These are phyloP conservation scores for Drosophila fuyamai DNA, from an alignment of 1,140 invertebrate species.

Conservation along the genomic window DNA sequence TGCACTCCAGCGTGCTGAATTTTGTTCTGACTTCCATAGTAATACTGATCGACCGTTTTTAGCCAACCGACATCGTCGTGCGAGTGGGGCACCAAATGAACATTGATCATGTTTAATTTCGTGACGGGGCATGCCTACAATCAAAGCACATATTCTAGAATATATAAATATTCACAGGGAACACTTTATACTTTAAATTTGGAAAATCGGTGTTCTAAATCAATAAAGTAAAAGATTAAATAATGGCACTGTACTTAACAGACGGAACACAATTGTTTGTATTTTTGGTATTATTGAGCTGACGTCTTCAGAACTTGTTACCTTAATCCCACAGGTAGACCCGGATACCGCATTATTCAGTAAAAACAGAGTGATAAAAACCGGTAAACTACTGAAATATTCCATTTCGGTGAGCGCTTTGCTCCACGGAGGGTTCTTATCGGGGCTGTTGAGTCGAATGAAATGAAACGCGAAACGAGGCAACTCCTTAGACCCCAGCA, in stretches of 20 bases:
- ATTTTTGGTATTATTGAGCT: no score
- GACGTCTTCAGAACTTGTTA: constrained; percentile 10
- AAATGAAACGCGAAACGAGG: constrained; percentile 25
- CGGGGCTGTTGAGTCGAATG: constrained; percentile 10
- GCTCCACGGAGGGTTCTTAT: constrained; percentile 25
- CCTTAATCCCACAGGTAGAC: constrained; percentile 63
- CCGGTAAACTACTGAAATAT: constrained; percentile 15
- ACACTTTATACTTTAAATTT: background rate
- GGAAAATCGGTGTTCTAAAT: background rate
- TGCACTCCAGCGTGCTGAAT: constrained; percentile 94
- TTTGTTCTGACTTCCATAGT: constrained; percentile 89
- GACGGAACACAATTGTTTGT: background rate
- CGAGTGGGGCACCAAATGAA: constrained; percentile 92
- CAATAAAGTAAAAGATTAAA: background rate
- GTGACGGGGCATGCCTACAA: constrained; percentile 87
- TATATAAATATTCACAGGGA: background rate
- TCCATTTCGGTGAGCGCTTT: constrained; percentile 27
- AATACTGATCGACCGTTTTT: constrained; percentile 97
- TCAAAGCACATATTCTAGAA: no score
- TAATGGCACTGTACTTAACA: no score
- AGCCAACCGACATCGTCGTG: constrained; percentile 98
- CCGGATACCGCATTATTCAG: constrained; percentile 5
- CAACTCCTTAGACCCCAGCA: constrained; percentile 32
- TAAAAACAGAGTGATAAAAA: constrained; percentile 24
- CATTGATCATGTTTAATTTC: constrained; percentile 89